These are phyloP conservation scores for Phymastichus coffea DNA, from an alignment of 1,140 invertebrate genomes.

Conservation along the genomic window DNA sequence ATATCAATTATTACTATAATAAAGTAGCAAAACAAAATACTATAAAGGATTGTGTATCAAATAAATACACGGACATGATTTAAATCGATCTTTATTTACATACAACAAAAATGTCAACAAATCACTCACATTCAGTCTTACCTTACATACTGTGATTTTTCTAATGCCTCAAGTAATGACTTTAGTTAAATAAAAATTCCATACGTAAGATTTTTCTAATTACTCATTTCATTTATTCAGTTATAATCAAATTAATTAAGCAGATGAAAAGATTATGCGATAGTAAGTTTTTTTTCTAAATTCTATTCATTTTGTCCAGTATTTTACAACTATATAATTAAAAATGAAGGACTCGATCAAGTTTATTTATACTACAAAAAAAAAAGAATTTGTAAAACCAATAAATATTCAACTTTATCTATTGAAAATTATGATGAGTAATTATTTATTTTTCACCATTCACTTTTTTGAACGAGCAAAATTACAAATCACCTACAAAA, in stretches of 20 bases:
- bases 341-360: no score
- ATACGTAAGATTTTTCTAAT: not conserved
- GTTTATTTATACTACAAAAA: no score
- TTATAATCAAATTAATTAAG: no score
- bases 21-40: slow-evolving; percentile 2
- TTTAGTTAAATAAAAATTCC: not conserved
- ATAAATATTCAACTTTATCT: no score
- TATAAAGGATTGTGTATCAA: no score
- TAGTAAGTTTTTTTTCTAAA: not conserved
- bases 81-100: slow-evolving; percentile 29
- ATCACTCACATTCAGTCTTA: slow-evolving; percentile 26
- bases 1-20: not conserved
- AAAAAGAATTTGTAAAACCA: no score
- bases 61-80: slow-evolving; percentile 3
- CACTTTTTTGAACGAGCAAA: not conserved
- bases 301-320: no score
- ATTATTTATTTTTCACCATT: not conserved
- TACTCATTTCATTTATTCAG: no score
- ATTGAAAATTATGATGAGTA: no score
- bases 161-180: slow-evolving; percentile 11
- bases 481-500: slow-evolving; percentile 23
- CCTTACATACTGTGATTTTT: slow-evolving; percentile 24
- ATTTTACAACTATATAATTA: no score
- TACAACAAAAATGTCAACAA: slow-evolving; percentile 29
- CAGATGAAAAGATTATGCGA: no score